Evolutionary conservation across 2,888 invertebrate species (phyloP), one percentile per base, ranked within the genome.

Genomic region (Standfussiana lucernea): DNA sequence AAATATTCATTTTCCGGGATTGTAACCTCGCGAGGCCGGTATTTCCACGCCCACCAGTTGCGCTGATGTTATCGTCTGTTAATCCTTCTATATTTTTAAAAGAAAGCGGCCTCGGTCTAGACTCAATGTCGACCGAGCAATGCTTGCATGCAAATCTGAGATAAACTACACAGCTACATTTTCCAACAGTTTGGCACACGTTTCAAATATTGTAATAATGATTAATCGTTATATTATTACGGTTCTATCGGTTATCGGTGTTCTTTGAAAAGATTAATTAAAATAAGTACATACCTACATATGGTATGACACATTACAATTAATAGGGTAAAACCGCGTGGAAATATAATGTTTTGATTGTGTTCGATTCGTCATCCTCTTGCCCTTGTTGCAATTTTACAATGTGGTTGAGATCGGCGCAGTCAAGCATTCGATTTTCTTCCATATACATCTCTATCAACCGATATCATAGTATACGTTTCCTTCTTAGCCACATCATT

Each of bases 121-220:
- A 85, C 82, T 87, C 88, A 90, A 89, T 87, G 88, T 80, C 89
- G 68, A 83, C 66, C 83, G 73, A 89, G 89, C 87, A 88, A 90
- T 88, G 86, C 75, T 80, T 73, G 73, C 74, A 81, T 78, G 80
- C 80, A 74, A 83, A 79, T 65, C 62, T 56, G 50, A 59, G 82
- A 86, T 40, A 67, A 66, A 24, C 32, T 32, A 71, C 24, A 72
- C 50, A 45, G 42, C 53, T 45, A 56, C 24, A 72, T 69, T 82
- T 72, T 66, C 35, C 15, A 35, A 56, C 15, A 53, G 24, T 40
- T 56, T n/a, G 21, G 6, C 21, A 18, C 0, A 67, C 24, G 28
- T n/a, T 42, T 42, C 13, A 35, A 37, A 35, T 42, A 47, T 35
- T 77, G 0, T 37, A 37, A 8, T n/a, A 18, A 42, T 40, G 15